Evolutionary conservation across 2,797 vertebrate species (phyloP), one percentile per base, ranked within the genome.

Genomic region (Hoplostethus atlanticus): DNA sequence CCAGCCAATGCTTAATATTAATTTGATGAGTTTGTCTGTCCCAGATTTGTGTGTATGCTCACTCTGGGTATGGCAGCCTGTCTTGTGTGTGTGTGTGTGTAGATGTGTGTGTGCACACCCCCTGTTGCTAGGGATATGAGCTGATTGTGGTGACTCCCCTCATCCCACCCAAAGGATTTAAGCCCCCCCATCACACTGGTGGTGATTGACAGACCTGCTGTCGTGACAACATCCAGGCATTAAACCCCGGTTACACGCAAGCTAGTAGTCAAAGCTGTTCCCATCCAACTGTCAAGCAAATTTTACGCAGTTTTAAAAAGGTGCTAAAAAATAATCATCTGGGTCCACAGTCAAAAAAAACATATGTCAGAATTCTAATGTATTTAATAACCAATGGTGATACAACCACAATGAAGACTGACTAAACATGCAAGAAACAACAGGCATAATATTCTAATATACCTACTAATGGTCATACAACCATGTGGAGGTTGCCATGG

Each of bases 21-120:
- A 90, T 87, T 78, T 87, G 84, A 90, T 92, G 85, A 69, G 72
- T 81, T 75, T 74, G 64, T 17, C 70, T 82, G 81, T 79, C 86
- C 88, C 80, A 80, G 84, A 90, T 87, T 75, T 72, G 64, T 62
- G 60, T 12, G 70, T 71, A 56, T 63, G 81, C 40, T 55, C 42
- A 31, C 16, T 17, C 3, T 34, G 4, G 56, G 44, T 28, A 52
- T 7, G 31, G 15, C 10, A 28, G 47, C 31, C 7, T 17, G 38
- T 7, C 28, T 10, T 30, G 56, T 53, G 21, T 31, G n/a, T 57
- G 40, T 56, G 6, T 66, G 38, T 68, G 52, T 28, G 54, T 68
- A 57, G 54, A 54, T 76, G 17, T 55, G 55, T 46, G 63, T 54
- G 44, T 48, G 56, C 40, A 15, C 12, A 34, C 3, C 15, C 62